A percentile compares a stretch with the other conserved stretches of the same genome.
These are phyloP conservation scores for Synanthedon vespiformis DNA, from an alignment of 2,888 invertebrate genomes.

Conservation along the genomic window DNA sequence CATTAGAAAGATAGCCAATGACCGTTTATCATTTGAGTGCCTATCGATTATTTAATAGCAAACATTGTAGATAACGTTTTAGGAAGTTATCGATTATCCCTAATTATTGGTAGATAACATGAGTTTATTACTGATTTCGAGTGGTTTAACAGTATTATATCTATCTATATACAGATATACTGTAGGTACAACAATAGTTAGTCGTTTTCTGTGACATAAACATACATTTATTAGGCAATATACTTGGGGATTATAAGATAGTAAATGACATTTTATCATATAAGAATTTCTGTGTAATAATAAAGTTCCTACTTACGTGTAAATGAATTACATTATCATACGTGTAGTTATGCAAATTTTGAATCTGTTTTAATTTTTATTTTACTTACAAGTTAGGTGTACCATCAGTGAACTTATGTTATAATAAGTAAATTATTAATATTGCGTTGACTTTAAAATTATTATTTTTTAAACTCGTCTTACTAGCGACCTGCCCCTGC, in stretches of 20 bases:
- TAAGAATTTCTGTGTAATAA: not conserved
- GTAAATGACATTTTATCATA: constrained; percentile 4
- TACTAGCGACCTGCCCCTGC: too few relatives aligned
- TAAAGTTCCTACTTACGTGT: too few relatives aligned
- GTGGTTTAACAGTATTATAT: constrained; percentile 39
- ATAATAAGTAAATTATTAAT: too few relatives aligned
- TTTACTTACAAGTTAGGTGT: too few relatives aligned
- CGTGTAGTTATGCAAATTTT: too few relatives aligned
- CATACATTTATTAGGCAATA: constrained; percentile 39
- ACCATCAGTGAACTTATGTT: too few relatives aligned
- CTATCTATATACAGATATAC: too few relatives aligned
- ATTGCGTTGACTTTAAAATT: too few relatives aligned
- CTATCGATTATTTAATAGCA: constrained; percentile 69
- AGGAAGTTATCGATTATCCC: constrained; percentile 55
- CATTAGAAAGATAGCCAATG: constrained; percentile 25
- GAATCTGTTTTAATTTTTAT: too few relatives aligned
- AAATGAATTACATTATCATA: too few relatives aligned
- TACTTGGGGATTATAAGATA: constrained; percentile 38
- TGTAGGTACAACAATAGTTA: too few relatives aligned
- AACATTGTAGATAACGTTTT: constrained; percentile 60
- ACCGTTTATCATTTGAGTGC: constrained; percentile 50
- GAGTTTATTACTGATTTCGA: constrained; percentile 46
- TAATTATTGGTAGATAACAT: constrained; percentile 65
- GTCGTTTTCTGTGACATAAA: not conserved
- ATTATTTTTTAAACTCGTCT: too few relatives aligned